Base-by-base conservation (phyloP, 2,113 vertebrate genomes). In the Atlantisia rogersi region DNA sequence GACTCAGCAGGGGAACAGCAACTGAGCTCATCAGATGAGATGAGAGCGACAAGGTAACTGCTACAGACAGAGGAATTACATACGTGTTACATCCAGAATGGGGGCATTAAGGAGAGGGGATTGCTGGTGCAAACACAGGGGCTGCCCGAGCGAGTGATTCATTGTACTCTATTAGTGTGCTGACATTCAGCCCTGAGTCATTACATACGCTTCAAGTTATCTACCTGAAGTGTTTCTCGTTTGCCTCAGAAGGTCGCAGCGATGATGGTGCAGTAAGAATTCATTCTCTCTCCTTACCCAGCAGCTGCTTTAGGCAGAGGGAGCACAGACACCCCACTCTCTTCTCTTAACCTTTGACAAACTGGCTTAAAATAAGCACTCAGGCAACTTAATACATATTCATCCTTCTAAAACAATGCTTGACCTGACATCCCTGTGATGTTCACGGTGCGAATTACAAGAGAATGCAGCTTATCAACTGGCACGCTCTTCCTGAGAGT, bases 11-110 rank as follows among this genome's bases (percentile, higher is more conserved):
- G 14, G 21, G 48, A 48, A 48, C 48, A 46, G 44, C 31, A 28
- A 20, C 59, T 58, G 31, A 86, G 46, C n/a, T 16, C 12, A 3
- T 9, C 37, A 18, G 44, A 42, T 4, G 21, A 31, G 4, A 6
- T 0, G 11, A 90, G 58, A 18, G 4, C 26, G 39, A 60, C 69
- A 31, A 50, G 42, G 29, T 2, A 12, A 32, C 15, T 24, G 59
- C 59, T 76, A 12, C 12, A 55, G 50, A 8, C 56, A 48, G 55
- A 59, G 50, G 59, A 85, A 63, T 80, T 25, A 6, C 44, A 68
- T 14, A 15, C 12, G 1, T 4, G 0, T 40, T 68, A 26, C 37
- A 24, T 18, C 0, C 9, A 42, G 25, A 75, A 5, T 26, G 20
- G 84, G 35, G 10, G 55, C 5, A 18, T 79, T 6, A 21, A 17